Base-by-base conservation (phyloP, 2,888 invertebrate genomes). In the Chaetogeoica ovagalla region DNA sequence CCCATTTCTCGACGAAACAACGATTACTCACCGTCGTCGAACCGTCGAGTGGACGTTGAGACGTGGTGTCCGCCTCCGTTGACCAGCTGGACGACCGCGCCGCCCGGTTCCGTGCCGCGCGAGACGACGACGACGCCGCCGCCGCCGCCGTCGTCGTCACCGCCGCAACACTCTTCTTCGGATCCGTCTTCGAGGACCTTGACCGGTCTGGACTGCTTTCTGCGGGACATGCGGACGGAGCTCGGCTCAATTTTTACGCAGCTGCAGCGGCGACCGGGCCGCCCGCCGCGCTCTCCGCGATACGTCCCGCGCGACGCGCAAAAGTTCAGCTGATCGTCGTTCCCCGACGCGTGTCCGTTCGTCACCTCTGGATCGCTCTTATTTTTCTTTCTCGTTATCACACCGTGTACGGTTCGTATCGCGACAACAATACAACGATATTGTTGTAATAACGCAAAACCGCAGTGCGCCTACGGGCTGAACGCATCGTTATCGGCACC, bases 141-240 rank as follows among this genome's bases (percentile, higher is more conserved):
- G 55, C 74, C 65, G 74, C 19, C 43, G 43, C 1, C 39, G 39
- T 8, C 48, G 48, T 1, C 43, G 57, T 57, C 66, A 66, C 23
- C 43, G 43, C 30, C 30, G 73, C 70, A n/a, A 30, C 66, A 66
- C 57, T 76, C 75, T 39, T 79, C 79, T 13, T 76, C 76, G 23
- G 75, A 48, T 19, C 66, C 75, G 65, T 79, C 79, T 8, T 79
- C 79, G 55, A 79, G 79, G 79, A 79, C 79, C 79, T 79, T 79
- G 71, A 79, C 79, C 79, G 79, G 79, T 71, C 79, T 62, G 55
- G 79, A 79, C 63, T 79, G 79, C 79, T 79, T 79, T 63, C 79
- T 23, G 79, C 79, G 79, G 79, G 79, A 79, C 79, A 79, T 79
- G 65, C 79, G 79, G 79, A 71, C 43, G 69, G 60, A 43, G 43